phyloP scores from a whole-genome alignment of 1,140 invertebrate genomes.

The Mya arenaria region DNA sequence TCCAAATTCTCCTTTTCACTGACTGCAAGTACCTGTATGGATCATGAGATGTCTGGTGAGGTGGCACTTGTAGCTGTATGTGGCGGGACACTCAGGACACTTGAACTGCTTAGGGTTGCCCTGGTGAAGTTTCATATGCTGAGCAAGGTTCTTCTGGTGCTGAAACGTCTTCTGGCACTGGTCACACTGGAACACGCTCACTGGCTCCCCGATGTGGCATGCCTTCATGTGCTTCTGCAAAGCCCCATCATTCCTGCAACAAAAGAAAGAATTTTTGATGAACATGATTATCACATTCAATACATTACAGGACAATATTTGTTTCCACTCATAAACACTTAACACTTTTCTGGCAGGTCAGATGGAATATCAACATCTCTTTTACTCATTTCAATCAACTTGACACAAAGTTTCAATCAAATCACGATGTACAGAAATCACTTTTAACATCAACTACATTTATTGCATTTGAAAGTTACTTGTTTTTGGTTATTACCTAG shows the following conservation, averaged over 20 bases:
- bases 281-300: too few relatives aligned
- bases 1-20: too few relatives aligned
- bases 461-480: too few relatives aligned
- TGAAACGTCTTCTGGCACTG: slow-evolving; percentile 37
- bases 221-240: slow-evolving; percentile 46
- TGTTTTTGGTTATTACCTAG: too few relatives aligned
- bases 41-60: slow-evolving; percentile 50
- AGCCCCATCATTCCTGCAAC: slow-evolving; percentile 15
- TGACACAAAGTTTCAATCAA: too few relatives aligned
- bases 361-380: too few relatives aligned
- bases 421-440: too few relatives aligned
- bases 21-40: slow-evolving; percentile 54
- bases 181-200: slow-evolving; percentile 48
- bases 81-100: slow-evolving; percentile 45
- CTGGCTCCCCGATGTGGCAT: slow-evolving; percentile 23
- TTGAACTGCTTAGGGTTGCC: slow-evolving; percentile 27
- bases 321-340: too few relatives aligned
- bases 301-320: too few relatives aligned
- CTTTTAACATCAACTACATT: too few relatives aligned
- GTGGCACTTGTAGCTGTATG: slow-evolving; percentile 50
- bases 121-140: slow-evolving; percentile 50
- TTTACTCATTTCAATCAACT: too few relatives aligned
- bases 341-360: too few relatives aligned
- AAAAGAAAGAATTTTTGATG: background rate
- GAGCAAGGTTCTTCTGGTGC: slow-evolving; percentile 44